Conservation (phyloP, 92 coral and sea anemone species). For the Porites evermanni region DNA sequence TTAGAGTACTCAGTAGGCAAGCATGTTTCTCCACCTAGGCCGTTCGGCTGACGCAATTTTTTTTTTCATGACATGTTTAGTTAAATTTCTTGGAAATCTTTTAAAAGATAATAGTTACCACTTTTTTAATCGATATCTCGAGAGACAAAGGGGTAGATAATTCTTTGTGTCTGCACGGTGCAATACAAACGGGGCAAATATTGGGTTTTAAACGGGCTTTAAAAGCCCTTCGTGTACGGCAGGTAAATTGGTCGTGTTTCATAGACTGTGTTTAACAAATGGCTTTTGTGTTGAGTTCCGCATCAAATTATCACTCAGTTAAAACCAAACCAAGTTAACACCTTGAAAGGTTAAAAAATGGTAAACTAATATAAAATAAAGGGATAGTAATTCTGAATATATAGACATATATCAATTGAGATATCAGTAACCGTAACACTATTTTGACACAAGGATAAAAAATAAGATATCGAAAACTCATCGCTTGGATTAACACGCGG, state of each 20-base stretch:
- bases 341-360: background rate
- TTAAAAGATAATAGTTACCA: constrained; percentile 15
- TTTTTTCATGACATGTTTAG: too few species aligned
- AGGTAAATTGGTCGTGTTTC: constrained; percentile 24
- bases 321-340: background rate
- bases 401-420: background rate
- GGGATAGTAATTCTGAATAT: background rate
- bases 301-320: constrained; percentile 11
- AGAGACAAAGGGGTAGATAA: constrained; percentile 36
- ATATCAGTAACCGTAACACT: background rate
- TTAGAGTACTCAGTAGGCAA: background rate
- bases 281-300: constrained; percentile 17
- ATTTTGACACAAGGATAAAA: background rate
- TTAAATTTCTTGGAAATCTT: background rate
- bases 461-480: background rate
- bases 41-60: background rate
- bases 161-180: constrained; percentile 34
- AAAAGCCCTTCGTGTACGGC: constrained; percentile 32
- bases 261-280: constrained; percentile 27
- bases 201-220: constrained; percentile 26
- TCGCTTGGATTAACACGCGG: constrained; percentile 31
- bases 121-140: constrained; percentile 25
- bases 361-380: background rate
- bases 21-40: background rate
- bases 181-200: constrained; percentile 38